A percentile compares a stretch with the other conserved stretches of the same genome.
phyloP scores from a whole-genome alignment of 2,888 invertebrate species.

The Ceramica pisi region DNA sequence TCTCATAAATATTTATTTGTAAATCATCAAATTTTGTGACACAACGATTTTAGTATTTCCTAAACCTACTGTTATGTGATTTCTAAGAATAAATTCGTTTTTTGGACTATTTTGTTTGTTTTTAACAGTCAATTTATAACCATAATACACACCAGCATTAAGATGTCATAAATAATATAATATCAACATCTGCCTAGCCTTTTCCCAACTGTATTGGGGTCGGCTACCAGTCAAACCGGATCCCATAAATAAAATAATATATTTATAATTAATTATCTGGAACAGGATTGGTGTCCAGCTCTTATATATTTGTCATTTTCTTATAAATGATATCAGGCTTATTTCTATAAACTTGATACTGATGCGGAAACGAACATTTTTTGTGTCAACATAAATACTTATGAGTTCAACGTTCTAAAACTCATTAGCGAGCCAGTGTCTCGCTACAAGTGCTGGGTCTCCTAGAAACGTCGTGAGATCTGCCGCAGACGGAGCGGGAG shows the following conservation, averaged over 20 bases:
- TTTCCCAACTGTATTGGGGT: too few relatives aligned
- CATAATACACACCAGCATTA: neutral
- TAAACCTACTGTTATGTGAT: conserved; percentile 32
- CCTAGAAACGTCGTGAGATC: conserved; percentile 51
- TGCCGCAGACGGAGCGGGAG: conserved; percentile 67
- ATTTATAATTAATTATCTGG: too few relatives aligned
- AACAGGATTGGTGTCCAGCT: neutral
- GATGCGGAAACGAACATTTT: conserved; percentile 29
- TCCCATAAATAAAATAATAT: too few relatives aligned
- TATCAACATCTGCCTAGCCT: too few relatives aligned
- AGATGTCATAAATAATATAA: neutral
- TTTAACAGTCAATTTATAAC: conserved; percentile 26
- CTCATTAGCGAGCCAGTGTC: conserved; percentile 38
- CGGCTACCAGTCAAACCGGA: too few relatives aligned
- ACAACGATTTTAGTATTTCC: conserved; percentile 20
- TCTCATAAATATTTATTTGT: conserved; percentile 6
- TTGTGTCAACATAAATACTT: conserved; percentile 36
- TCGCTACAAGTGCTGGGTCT: conserved; percentile 40
- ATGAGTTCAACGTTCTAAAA: conserved; percentile 49
- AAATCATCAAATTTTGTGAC: conserved; percentile 20
- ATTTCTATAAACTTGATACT: conserved; percentile 12
- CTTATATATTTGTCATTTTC: neutral
- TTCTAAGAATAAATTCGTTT: conserved; percentile 51
- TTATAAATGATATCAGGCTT: neutral
- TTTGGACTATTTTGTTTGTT: conserved; percentile 40